Conservation (phyloP, 2,888 invertebrate genomes). For the Catocala sponsa region DNA sequence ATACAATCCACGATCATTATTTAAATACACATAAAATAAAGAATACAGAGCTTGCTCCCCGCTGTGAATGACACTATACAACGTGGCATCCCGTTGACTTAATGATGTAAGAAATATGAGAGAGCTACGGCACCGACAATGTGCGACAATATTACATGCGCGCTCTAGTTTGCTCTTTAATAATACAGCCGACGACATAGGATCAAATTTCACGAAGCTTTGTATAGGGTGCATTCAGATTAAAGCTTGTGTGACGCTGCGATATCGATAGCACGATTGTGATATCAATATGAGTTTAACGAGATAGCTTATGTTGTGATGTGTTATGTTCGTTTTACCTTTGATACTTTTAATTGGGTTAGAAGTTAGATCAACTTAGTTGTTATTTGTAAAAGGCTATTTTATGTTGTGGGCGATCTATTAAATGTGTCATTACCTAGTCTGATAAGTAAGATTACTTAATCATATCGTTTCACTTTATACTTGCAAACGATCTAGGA, state of each 20-base stretch:
- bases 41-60: slow-evolving; percentile 8
- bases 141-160: slow-evolving; percentile 57
- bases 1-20: background rate
- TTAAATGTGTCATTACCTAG: too few species aligned
- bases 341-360: too few species aligned
- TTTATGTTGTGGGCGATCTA: too few species aligned
- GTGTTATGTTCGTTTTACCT: too few species aligned
- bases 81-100: slow-evolving; percentile 56
- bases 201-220: slow-evolving; percentile 45
- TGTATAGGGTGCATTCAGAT: slow-evolving; percentile 14
- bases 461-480: too few species aligned
- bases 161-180: slow-evolving; percentile 47
- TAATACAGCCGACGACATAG: slow-evolving; percentile 46
- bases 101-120: slow-evolving; percentile 83
- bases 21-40: slow-evolving; percentile 9
- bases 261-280: slow-evolving; percentile 3
- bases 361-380: too few species aligned
- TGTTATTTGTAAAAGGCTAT: too few species aligned
- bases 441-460: too few species aligned
- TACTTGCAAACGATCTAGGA: too few species aligned
- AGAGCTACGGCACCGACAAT: slow-evolving; percentile 59
- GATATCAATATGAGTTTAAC: too few species aligned
- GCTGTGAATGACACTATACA: slow-evolving; percentile 14
- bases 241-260: slow-evolving; percentile 3
- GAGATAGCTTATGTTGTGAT: too few species aligned